These are phyloP conservation scores for Myripristis murdjan DNA, from an alignment of 2,797 vertebrate genomes.

Conservation along the genomic window DNA sequence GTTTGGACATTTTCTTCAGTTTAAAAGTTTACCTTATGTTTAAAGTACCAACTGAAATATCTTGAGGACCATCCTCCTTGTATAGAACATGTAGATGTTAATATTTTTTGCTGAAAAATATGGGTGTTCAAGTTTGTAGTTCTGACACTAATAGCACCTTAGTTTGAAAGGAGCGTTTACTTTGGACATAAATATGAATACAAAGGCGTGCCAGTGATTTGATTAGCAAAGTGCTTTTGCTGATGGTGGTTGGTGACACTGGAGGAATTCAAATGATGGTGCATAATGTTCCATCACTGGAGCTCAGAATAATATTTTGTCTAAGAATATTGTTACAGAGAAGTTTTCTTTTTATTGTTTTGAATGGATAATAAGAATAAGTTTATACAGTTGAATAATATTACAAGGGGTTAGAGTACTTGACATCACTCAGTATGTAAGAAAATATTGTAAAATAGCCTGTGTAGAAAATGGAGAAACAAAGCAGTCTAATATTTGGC, in stretches of 20 bases:
- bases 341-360: conserved; percentile 19
- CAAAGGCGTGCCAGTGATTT: conserved; percentile 37
- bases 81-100: conserved; percentile 7
- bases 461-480: conserved; percentile 49
- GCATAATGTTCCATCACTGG: neutral
- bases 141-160: conserved; percentile 44
- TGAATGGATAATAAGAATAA: neutral
- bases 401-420: conserved; percentile 2
- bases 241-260: conserved; percentile 1
- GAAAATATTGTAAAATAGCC: conserved; percentile 74
- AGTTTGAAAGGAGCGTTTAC: conserved; percentile 43
- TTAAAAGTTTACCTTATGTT: neutral
- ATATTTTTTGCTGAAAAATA: neutral
- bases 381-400: too few species aligned
- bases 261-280: conserved; percentile 27
- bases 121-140: conserved; percentile 21
- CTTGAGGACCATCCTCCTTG: conserved; percentile 1
- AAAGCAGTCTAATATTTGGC: conserved; percentile 33
- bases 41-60: too few species aligned
- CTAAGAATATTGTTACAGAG: conserved; percentile 58
- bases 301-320: neutral
- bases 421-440: too few species aligned
- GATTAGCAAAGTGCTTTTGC: conserved; percentile 46
- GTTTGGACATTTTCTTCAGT: neutral
- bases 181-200: conserved; percentile 33